Conservation (phyloP, 2,888 invertebrate genomes). For the Meloe dianella region DNA sequence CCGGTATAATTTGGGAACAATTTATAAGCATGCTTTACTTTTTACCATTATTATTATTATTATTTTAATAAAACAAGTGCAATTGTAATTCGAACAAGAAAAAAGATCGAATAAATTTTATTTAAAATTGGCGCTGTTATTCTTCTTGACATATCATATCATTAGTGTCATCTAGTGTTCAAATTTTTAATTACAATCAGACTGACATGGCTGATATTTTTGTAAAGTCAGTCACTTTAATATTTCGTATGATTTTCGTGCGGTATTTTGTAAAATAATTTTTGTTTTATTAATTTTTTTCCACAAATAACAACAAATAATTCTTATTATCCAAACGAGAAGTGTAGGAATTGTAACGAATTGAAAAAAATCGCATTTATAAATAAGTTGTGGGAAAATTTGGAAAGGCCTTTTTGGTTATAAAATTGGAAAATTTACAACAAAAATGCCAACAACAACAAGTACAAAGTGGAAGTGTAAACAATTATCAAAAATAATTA, state of each 20-base stretch:
- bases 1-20: neutral
- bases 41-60: neutral
- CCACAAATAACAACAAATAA: too few species aligned
- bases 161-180: slow-evolving; percentile 23
- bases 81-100: neutral
- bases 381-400: neutral
- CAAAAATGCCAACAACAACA: slow-evolving; percentile 25
- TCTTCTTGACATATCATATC: slow-evolving; percentile 15
- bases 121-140: slow-evolving; percentile 13
- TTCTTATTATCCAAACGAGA: too few species aligned
- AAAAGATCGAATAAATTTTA: neutral
- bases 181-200: slow-evolving; percentile 30
- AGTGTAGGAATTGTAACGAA: too few species aligned
- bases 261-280: slow-evolving; percentile 30
- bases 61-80: neutral
- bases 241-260: slow-evolving; percentile 35
- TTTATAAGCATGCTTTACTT: neutral
- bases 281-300: slow-evolving; percentile 17
- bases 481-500: slow-evolving; percentile 40
- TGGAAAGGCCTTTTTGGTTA: slow-evolving; percentile 24
- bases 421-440: slow-evolving; percentile 19
- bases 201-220: slow-evolving; percentile 50
- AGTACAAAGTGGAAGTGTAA: slow-evolving; percentile 35
- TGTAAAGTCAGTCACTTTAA: slow-evolving; percentile 36
- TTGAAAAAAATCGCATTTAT: too few species aligned